These are phyloP conservation scores for Patella pellucida DNA, from an alignment of 2,888 invertebrate species.

Conservation along the genomic window DNA sequence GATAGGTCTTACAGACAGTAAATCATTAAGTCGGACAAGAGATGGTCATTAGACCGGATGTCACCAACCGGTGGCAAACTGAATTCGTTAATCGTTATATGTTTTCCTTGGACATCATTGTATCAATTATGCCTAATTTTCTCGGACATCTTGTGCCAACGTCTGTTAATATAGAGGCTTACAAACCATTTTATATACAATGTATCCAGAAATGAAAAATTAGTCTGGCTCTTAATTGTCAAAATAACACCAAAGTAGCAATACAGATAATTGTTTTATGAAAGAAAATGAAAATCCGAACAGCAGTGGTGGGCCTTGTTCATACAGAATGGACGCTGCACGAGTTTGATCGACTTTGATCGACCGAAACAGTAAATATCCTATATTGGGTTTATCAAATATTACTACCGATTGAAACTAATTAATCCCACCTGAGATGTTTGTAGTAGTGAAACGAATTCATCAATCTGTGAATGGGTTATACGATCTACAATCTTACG, in stretches of 20 bases:
- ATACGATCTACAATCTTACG: slow-evolving; percentile 70
- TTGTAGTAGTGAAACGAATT: slow-evolving; percentile 65
- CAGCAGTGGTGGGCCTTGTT: too few species aligned
- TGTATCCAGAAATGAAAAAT: neutral
- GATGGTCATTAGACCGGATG: too few species aligned
- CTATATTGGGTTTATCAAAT: too few species aligned
- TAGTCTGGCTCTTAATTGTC: neutral
- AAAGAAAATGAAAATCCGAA: too few species aligned
- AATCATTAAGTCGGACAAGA: too few species aligned
- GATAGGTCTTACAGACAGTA: too few species aligned
- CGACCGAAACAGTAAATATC: neutral
- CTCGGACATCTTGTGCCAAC: neutral
- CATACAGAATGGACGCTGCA: too few species aligned
- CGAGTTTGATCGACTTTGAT: too few species aligned
- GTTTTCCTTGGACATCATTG: neutral
- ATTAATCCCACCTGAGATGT: slow-evolving; percentile 59
- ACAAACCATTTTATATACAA: neutral
- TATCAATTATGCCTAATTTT: neutral
- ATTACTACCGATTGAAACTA: too few species aligned
- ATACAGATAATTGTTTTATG: neutral
- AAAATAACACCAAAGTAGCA: neutral
- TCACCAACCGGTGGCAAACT: too few species aligned
- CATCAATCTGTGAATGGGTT: slow-evolving; percentile 67
- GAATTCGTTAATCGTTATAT: too few species aligned
- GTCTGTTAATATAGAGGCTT: neutral